phyloP scores from a whole-genome alignment of 2,797 vertebrate genomes.

The Melanogrammus aeglefinus region DNA sequence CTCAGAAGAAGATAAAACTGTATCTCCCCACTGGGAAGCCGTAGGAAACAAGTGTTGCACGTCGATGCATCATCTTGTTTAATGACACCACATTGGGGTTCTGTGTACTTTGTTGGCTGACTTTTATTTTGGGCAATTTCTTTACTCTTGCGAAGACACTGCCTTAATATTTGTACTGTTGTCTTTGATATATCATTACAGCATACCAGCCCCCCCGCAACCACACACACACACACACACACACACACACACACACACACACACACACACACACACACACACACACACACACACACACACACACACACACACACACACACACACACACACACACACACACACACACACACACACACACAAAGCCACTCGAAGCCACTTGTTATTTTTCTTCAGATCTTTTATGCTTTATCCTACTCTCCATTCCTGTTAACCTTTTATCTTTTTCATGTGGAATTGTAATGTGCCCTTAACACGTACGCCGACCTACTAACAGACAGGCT shows the following conservation, averaged over 20 bases:
- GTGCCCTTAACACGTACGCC: not conserved
- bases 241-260: no score
- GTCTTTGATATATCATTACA: no score
- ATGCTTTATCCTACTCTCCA: not conserved
- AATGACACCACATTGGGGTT: constrained; percentile 30
- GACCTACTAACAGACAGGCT: not conserved
- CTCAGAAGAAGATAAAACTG: constrained; percentile 43
- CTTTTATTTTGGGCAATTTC: not conserved
- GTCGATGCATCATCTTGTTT: constrained; percentile 43
- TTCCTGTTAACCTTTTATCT: not conserved
- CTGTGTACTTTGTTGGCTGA: constrained; percentile 17
- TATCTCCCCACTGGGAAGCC: constrained; percentile 33
- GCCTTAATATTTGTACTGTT: not conserved
- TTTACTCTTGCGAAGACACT: not conserved
- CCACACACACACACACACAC: no score
- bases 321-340: no score
- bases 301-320: no score
- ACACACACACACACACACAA: no score
- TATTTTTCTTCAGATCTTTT: no score
- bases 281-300: no score
- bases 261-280: no score
- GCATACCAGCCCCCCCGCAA: no score
- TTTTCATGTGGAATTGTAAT: not conserved
- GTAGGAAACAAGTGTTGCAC: constrained; percentile 33
- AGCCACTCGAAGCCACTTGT: no score